Conservation (phyloP, 1,140 invertebrate genomes). For the Mactra quadrangularis region DNA sequence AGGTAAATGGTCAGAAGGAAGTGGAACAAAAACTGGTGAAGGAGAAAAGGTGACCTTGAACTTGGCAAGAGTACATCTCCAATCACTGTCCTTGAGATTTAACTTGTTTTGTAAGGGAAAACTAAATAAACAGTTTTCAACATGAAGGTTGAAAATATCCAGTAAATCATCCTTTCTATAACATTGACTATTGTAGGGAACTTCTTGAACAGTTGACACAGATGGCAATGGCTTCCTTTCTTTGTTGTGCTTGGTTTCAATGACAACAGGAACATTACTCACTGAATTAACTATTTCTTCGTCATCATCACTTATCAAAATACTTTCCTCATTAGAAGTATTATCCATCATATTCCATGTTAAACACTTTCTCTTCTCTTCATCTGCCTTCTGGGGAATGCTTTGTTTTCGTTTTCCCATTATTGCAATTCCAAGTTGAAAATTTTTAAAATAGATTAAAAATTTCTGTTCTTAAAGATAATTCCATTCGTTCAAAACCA, state of each 20-base stretch:
- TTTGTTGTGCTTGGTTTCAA: not conserved
- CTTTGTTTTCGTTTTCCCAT: constrained; percentile 80
- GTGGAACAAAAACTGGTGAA: constrained; percentile 33
- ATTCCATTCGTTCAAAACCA: no score
- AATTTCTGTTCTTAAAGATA: no score
- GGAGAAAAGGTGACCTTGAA: constrained; percentile 67
- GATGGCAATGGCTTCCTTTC: not conserved
- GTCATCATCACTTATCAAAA: constrained; percentile 65
- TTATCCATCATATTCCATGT: constrained; percentile 79
- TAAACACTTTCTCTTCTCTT: constrained; percentile 72
- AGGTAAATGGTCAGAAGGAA: constrained; percentile 39
- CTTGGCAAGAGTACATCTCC: constrained; percentile 68
- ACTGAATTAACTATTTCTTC: constrained; percentile 69
- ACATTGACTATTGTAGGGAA: not conserved
- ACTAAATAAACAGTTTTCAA: constrained; percentile 62
- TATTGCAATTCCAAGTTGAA: no score
- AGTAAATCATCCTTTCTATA: constrained; percentile 19
- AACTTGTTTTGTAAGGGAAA: constrained; percentile 54
- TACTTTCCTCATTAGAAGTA: constrained; percentile 7
- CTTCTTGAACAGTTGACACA: not conserved
- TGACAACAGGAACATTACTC: constrained; percentile 51
- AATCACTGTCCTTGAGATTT: constrained; percentile 43
- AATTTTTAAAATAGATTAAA: no score
- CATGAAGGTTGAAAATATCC: constrained; percentile 60
- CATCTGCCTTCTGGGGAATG: constrained; percentile 68